phyloP scores from a whole-genome alignment of 1,140 invertebrate species.

The Drosophila setifemur region DNA sequence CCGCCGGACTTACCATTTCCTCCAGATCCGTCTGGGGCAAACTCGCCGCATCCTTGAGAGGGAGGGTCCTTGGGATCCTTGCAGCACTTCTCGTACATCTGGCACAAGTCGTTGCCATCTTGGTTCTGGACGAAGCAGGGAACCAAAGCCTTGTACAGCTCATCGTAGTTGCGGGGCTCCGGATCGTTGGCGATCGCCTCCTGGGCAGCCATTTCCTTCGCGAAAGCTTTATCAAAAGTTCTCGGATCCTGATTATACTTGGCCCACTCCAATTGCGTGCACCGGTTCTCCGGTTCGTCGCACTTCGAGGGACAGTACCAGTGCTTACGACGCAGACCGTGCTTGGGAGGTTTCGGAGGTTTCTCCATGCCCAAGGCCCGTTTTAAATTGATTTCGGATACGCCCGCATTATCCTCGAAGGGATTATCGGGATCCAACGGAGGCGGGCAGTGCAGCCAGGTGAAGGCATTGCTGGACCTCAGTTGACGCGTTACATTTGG shows the following conservation, averaged over 20 bases:
- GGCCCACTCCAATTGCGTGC: slow-evolving; percentile 35
- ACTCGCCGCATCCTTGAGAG: slow-evolving; percentile 12
- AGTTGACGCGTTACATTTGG: slow-evolving; percentile 37
- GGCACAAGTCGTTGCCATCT: background rate
- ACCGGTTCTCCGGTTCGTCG: slow-evolving; percentile 24
- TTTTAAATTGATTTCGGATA: background rate
- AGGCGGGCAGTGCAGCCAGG: slow-evolving; percentile 14
- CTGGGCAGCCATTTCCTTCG: background rate
- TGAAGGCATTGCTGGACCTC: background rate
- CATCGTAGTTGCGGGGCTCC: slow-evolving; percentile 57
- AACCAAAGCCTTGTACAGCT: slow-evolving; percentile 39
- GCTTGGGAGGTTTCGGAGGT: background rate
- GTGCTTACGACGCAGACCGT: background rate
- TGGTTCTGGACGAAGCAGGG: slow-evolving; percentile 31
- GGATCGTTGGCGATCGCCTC: background rate
- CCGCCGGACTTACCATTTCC: slow-evolving; percentile 14
- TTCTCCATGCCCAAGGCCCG: slow-evolving; percentile 11
- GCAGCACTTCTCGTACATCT: slow-evolving; percentile 30
- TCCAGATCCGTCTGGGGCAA: background rate
- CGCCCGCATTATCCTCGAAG: slow-evolving; percentile 1
- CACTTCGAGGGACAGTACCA: slow-evolving; percentile 26
- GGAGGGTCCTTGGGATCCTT: background rate
- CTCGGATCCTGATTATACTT: slow-evolving; percentile 18
- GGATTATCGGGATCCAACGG: background rate
- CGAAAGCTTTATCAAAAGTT: background rate